These are phyloP conservation scores for Hippotragus niger DNA, from an alignment of 2,113 vertebrate genomes.

Conservation along the genomic window DNA sequence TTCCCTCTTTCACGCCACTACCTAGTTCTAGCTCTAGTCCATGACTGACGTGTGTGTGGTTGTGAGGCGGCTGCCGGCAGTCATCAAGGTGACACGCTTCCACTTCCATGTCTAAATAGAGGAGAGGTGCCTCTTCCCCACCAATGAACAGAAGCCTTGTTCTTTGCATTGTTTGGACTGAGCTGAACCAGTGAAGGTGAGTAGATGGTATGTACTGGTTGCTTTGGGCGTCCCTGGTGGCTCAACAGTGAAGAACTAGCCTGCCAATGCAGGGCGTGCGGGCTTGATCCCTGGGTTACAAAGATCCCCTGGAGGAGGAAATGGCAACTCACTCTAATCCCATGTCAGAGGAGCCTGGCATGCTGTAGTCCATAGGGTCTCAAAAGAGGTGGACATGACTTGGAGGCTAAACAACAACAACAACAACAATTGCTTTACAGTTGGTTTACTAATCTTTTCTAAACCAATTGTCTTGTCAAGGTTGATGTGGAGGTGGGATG, in stretches of 20 bases:
- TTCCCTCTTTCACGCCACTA: not conserved
- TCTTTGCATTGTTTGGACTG: not conserved
- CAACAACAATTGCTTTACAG: not conserved
- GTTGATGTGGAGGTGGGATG: not conserved
- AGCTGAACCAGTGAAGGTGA: not conserved
- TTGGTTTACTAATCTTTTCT: not conserved
- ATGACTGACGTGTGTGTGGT: not conserved
- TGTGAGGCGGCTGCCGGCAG: no score
- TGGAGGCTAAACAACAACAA: not conserved
- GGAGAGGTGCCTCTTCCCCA: not conserved
- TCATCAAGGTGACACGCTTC: not conserved
- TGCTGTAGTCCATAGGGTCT: not conserved
- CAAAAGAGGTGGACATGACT: not conserved
- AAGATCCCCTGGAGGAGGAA: not conserved
- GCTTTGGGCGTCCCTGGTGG: not conserved
- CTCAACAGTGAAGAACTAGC: not conserved
- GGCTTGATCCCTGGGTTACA: not conserved
- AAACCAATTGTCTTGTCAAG: not conserved
- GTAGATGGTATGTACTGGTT: not conserved
- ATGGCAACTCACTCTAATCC: not conserved
- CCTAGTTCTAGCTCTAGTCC: not conserved
- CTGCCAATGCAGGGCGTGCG: fast-evolving
- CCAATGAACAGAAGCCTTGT: not conserved
- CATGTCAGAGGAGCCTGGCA: not conserved
- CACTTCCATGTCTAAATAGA: not conserved